Conservation (phyloP, 37 sponge, comb jelly and placozoan species). For the Geodia barretti region DNA sequence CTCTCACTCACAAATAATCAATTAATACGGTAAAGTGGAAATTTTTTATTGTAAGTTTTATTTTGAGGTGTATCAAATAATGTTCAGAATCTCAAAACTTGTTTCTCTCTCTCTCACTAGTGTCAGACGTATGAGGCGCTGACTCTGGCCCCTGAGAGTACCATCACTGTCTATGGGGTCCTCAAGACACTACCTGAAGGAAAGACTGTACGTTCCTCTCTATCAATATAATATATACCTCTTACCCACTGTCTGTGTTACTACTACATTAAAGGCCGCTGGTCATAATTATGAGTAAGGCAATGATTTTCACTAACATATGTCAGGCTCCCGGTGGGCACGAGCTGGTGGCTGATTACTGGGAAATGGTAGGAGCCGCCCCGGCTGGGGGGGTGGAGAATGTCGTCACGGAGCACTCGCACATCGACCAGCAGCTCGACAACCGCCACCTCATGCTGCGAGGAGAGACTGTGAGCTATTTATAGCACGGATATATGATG, state of each 20-base stretch:
- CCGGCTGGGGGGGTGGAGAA: conserved; percentile 96
- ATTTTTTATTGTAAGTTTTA: not conserved
- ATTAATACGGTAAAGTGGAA: not conserved
- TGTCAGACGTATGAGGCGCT: conserved; percentile 92
- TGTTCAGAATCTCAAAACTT: too few relatives aligned
- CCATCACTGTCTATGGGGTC: conserved; percentile 78
- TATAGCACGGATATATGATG: not conserved
- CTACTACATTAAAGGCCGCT: not conserved
- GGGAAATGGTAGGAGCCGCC: conserved; percentile 91
- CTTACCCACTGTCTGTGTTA: not conserved
- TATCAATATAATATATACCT: not conserved
- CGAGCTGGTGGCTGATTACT: conserved; percentile 92
- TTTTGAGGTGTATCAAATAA: not conserved
- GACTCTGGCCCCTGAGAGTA: conserved; percentile 77
- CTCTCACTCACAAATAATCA: not conserved
- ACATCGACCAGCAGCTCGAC: conserved; percentile 88
- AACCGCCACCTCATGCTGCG: conserved; percentile 93
- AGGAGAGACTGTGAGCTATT: conserved; percentile 75
- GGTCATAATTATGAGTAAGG: not conserved
- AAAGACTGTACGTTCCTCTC: conserved; percentile 54
- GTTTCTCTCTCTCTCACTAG: conserved; percentile 17
- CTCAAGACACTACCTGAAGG: conserved; percentile 81
- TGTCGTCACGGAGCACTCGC: conserved; percentile 85
- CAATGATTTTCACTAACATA: not conserved
- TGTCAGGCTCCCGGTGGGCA: conserved; percentile 99